These are phyloP conservation scores for Hoplostethus atlanticus DNA, from an alignment of 2,797 vertebrate species.

Conservation along the genomic window DNA sequence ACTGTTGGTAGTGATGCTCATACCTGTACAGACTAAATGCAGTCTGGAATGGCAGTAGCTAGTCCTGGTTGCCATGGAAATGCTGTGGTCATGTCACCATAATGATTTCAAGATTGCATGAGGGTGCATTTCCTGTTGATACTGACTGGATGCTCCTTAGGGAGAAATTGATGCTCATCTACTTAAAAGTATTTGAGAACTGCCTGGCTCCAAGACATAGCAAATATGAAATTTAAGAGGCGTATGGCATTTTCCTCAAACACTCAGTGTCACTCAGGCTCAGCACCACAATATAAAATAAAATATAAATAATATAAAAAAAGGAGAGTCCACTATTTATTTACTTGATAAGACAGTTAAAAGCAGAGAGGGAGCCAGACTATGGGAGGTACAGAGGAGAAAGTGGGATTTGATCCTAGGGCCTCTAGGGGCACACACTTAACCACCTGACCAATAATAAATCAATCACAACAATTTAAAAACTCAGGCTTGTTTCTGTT, in stretches of 20 bases:
- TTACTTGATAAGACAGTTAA: too few species aligned
- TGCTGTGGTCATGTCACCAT: slow-evolving; percentile 32
- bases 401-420: too few species aligned
- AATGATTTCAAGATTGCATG: slow-evolving; percentile 36
- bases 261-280: too few species aligned
- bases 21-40: slow-evolving; percentile 27
- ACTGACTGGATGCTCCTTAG: slow-evolving; percentile 7
- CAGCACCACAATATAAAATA: too few species aligned
- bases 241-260: too few species aligned
- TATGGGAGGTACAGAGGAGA: too few species aligned
- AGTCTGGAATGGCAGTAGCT: slow-evolving; percentile 28
- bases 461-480: not conserved
- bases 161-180: slow-evolving; percentile 9
- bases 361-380: too few species aligned
- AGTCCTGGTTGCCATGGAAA: slow-evolving; percentile 53
- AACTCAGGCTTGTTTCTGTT: not conserved
- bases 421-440: too few species aligned
- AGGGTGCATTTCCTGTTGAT: slow-evolving; percentile 12
- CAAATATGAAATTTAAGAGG: too few species aligned
- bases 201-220: too few species aligned
- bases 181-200: not conserved
- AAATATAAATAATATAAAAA: too few species aligned
- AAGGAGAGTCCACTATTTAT: too few species aligned
- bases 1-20: slow-evolving; percentile 35
- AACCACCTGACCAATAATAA: not conserved